phyloP scores from a whole-genome alignment of 2,888 invertebrate genomes.

The Drosophila eohydei region DNA sequence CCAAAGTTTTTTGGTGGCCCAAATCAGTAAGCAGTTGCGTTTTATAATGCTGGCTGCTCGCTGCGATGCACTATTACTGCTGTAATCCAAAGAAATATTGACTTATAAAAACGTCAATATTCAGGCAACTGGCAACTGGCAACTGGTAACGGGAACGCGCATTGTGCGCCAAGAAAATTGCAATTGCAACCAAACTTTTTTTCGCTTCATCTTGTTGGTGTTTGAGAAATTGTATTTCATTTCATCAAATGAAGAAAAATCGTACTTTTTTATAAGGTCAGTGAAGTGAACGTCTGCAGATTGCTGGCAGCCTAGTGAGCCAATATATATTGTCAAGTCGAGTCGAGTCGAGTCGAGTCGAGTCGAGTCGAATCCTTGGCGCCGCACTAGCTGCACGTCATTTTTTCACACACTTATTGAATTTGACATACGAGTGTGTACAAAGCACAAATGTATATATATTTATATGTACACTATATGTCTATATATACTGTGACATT shows the following conservation, averaged over 20 bases:
- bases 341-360: constrained; percentile 41
- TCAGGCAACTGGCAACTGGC: constrained; percentile 50
- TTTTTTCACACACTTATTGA: constrained; percentile 67
- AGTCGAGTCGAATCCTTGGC: constrained; percentile 52
- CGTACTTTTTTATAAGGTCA: constrained; percentile 76
- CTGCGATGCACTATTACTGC: constrained; percentile 15
- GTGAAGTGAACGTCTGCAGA: constrained; percentile 31
- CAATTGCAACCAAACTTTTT: constrained; percentile 67
- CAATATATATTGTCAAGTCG: constrained; percentile 57
- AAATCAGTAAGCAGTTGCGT: constrained; percentile 25
- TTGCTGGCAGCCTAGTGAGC: constrained; percentile 21
- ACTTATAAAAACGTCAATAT: constrained; percentile 80
- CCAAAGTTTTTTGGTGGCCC: constrained; percentile 47
- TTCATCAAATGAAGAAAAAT: constrained; percentile 81
- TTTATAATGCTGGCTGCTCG: constrained; percentile 8
- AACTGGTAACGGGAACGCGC: constrained; percentile 47
- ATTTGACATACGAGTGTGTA: constrained; percentile 62
- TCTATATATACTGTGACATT: constrained; percentile 43
- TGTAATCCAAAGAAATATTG: constrained; percentile 68
- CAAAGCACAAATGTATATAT: background rate
- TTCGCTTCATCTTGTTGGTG: constrained; percentile 24
- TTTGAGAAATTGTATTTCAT: constrained; percentile 80
- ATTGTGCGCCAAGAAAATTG: constrained; percentile 62
- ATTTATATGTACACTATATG: background rate
- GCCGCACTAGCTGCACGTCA: constrained; percentile 60